Conservation (phyloP, 2,113 vertebrate genomes). For the Maccullochella peelii region DNA sequence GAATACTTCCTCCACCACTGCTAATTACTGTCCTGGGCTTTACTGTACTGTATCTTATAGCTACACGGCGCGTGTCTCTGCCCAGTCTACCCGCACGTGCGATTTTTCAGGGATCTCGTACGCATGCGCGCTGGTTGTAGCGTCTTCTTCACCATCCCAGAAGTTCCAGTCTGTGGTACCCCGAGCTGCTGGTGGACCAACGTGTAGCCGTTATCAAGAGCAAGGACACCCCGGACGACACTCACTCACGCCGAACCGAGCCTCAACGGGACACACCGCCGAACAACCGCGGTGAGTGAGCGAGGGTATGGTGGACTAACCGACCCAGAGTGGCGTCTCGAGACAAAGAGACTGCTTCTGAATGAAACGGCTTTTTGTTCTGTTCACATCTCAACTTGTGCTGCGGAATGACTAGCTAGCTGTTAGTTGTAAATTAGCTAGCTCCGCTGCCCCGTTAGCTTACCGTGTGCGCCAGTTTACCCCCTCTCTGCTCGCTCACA, state of each 20-base stretch:
- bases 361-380: not conserved
- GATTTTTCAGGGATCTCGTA: not conserved
- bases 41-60: not conserved
- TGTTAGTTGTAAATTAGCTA: conserved; percentile 14
- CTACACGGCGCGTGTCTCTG: not conserved
- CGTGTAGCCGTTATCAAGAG: not conserved
- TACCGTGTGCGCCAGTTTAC: not conserved
- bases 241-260: no score
- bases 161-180: conserved; percentile 33
- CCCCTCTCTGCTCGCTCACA: no score
- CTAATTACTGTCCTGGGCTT: no score
- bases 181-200: not conserved
- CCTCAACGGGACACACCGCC: not conserved
- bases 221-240: not conserved
- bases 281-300: conserved; percentile 47
- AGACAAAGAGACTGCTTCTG: conserved; percentile 5
- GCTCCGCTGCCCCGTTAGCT: not conserved
- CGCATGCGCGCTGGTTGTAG: conserved; percentile 57
- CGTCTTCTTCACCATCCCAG: conserved; percentile 32
- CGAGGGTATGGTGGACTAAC: not conserved
- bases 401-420: not conserved
- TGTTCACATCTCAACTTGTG: not conserved
- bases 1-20: not conserved
- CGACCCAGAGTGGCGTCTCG: not conserved
- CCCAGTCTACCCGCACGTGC: conserved; percentile 1